These are phyloP conservation scores for Psilopogon haemacephalus DNA, from an alignment of 2,113 vertebrate species.

Conservation along the genomic window DNA sequence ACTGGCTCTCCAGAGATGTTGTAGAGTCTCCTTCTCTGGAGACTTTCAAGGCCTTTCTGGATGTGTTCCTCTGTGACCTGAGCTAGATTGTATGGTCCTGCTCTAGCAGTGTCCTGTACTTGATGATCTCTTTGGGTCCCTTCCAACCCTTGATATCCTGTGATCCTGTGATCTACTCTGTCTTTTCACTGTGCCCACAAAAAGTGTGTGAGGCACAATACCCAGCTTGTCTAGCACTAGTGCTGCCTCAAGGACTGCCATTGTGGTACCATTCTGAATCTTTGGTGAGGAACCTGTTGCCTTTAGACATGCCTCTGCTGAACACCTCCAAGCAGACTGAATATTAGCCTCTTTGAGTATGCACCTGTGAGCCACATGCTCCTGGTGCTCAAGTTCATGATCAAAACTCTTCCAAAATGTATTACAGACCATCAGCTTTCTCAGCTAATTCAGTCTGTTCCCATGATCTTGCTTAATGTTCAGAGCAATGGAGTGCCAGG, in stretches of 20 bases:
- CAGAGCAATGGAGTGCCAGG: background rate
- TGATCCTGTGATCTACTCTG: background rate
- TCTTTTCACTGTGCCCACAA: background rate
- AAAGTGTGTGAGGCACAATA: background rate
- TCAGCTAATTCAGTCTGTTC: background rate
- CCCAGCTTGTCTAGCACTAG: background rate
- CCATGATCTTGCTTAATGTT: background rate
- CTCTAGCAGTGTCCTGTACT: too few relatives aligned
- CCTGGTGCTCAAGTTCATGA: background rate
- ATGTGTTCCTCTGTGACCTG: too few relatives aligned
- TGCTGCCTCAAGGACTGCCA: background rate
- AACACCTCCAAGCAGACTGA: background rate
- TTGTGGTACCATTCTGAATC: accelerated
- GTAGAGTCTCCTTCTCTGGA: too few relatives aligned
- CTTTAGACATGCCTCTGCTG: background rate
- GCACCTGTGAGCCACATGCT: background rate
- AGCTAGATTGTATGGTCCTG: too few relatives aligned
- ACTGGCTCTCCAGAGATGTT: too few relatives aligned
- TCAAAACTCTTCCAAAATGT: background rate
- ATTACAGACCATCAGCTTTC: background rate
- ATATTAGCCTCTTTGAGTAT: background rate
- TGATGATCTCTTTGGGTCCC: too few relatives aligned
- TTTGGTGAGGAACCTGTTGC: background rate
- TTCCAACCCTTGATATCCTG: too few relatives aligned
- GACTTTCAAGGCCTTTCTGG: too few relatives aligned